Percentiles rank a stretch among this genome's conserved stretches.
Evolutionary conservation across 2,797 vertebrate genomes (phyloP).

Genomic region (Scleropages formosus): DNA sequence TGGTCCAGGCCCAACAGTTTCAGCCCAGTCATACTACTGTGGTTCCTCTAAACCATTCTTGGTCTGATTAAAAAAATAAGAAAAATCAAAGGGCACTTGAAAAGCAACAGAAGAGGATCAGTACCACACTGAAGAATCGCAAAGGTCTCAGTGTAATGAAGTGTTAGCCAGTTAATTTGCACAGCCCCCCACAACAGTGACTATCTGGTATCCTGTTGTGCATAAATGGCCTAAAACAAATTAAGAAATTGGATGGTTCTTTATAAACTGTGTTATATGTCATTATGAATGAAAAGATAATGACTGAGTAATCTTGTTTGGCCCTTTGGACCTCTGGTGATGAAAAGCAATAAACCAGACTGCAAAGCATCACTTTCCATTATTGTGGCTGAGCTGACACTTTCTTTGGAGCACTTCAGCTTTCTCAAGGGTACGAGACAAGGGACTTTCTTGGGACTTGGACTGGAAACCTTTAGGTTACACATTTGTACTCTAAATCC

Average conservation of each 20-base stretch:
- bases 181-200: neutral
- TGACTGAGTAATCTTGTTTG: neutral
- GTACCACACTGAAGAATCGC: conserved; percentile 1
- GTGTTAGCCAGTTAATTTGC: conserved; percentile 27
- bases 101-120: neutral
- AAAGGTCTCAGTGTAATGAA: conserved; percentile 19
- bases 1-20: no score
- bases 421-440: no score
- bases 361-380: neutral
- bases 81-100: neutral
- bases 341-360: neutral
- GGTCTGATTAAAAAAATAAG: neutral
- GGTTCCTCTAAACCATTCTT: no score
- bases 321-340: neutral
- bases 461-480: no score
- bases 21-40: no score
- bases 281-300: conserved; percentile 3
- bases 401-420: no score
- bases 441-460: no score
- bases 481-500: no score
- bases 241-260: conserved; percentile 6
- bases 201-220: conserved; percentile 18
- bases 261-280: conserved; percentile 7
- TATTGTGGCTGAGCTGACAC: no score
- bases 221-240: conserved; percentile 26